phyloP scores from a whole-genome alignment of 2,113 vertebrate genomes.

The Protobothrops flavoviridis region DNA sequence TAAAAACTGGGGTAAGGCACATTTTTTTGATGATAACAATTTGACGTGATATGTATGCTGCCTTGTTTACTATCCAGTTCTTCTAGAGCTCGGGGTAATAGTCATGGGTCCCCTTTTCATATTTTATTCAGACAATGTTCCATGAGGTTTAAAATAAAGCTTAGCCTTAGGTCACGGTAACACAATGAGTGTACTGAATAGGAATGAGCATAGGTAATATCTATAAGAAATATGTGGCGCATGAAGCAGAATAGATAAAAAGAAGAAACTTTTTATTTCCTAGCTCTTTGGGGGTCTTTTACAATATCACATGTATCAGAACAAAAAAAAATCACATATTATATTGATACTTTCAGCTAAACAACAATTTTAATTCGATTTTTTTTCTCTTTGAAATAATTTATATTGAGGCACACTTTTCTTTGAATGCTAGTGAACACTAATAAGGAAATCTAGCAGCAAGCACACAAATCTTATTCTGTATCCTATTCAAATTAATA shows the following conservation, averaged over 20 bases:
- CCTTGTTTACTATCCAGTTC: neutral
- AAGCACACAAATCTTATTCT: too few relatives aligned
- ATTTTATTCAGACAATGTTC: neutral
- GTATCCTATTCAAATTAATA: neutral
- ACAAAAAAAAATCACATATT: neutral
- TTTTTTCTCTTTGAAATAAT: neutral
- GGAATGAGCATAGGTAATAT: too few relatives aligned
- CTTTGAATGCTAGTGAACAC: neutral
- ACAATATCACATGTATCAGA: neutral
- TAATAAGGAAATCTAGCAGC: neutral
- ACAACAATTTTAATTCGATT: neutral
- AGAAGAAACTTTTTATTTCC: neutral
- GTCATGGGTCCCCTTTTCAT: neutral
- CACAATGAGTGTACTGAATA: neutral
- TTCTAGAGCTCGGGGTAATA: neutral
- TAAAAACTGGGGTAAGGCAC: slow-evolving; percentile 94
- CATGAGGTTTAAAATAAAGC: neutral
- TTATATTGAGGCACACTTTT: neutral
- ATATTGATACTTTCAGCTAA: too few relatives aligned
- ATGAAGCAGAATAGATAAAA: neutral
- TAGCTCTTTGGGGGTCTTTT: neutral
- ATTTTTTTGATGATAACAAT: neutral
- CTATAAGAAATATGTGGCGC: neutral
- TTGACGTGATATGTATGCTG: neutral
- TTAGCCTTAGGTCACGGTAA: neutral